Conservation (phyloP, 64 coral and sea anemone species). For the Pocillopora verrucosa region DNA sequence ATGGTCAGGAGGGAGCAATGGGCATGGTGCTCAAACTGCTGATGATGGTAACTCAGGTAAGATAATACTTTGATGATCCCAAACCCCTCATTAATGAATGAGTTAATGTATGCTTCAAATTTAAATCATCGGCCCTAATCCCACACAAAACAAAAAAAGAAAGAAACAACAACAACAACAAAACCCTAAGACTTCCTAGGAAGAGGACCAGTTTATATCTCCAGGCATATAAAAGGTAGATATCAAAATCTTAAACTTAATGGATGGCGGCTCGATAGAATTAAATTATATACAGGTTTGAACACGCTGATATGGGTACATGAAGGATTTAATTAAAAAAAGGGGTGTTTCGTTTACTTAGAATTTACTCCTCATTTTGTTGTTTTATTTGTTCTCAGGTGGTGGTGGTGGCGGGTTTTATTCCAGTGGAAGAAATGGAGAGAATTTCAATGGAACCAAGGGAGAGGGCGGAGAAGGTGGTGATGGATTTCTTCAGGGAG, state of each 20-base stretch:
- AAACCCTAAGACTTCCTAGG: not conserved
- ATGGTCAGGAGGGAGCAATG: not conserved
- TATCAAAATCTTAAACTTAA: too few species aligned
- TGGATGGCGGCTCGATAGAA: too few species aligned
- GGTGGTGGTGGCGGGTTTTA: slow-evolving; percentile 47
- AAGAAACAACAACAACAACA: not conserved
- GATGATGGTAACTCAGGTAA: not conserved
- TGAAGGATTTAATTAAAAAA: too few species aligned
- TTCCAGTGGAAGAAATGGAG: slow-evolving; percentile 4
- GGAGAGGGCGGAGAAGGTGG: slow-evolving; percentile 38
- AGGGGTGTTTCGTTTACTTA: not conserved
- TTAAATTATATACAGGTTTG: too few species aligned
- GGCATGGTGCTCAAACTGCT: not conserved
- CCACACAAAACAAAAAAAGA: too few species aligned
- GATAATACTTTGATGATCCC: not conserved
- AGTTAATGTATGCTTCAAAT: too few species aligned
- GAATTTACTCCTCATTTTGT: not conserved
- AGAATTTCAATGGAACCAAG: not conserved
- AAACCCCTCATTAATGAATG: not conserved
- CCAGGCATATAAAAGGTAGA: too few species aligned
- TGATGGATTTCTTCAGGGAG: slow-evolving; percentile 41
- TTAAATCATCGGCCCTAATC: too few species aligned
- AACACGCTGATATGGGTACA: too few species aligned
- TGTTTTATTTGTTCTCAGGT: not conserved
- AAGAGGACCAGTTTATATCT: too few species aligned